phyloP scores from a whole-genome alignment of 2,888 invertebrate species.

The Pseudeuparius sepicola region DNA sequence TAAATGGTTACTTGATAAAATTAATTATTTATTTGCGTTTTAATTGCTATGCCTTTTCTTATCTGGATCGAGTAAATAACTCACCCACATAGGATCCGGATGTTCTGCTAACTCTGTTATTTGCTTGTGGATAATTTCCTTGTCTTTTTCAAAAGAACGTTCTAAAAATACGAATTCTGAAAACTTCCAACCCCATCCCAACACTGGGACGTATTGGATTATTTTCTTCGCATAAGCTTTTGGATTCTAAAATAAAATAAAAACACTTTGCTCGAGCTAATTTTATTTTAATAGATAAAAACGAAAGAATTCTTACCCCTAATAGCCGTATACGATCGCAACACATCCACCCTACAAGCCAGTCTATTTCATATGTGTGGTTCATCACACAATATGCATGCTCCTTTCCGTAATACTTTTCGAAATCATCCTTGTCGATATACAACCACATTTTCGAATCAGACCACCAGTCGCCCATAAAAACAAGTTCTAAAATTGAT shows the following conservation, averaged over 20 bases:
- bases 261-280: neutral
- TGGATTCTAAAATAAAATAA: constrained; percentile 58
- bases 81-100: constrained; percentile 84
- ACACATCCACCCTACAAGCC: constrained; percentile 90
- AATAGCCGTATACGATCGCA: constrained; percentile 70
- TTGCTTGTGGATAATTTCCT: constrained; percentile 68
- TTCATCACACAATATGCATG: constrained; percentile 88
- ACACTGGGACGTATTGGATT: constrained; percentile 79
- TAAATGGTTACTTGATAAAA: no score
- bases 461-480: constrained; percentile 92
- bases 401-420: constrained; percentile 75
- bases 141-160: constrained; percentile 85
- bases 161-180: constrained; percentile 91
- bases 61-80: no score
- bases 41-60: no score
- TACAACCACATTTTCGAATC: constrained; percentile 62
- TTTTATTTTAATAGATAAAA: neutral
- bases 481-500: constrained; percentile 69
- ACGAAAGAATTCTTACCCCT: constrained; percentile 56
- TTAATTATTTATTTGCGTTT: no score
- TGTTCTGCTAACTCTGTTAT: constrained; percentile 75
- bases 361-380: constrained; percentile 91
- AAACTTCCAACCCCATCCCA: constrained; percentile 96
- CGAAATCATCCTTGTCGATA: constrained; percentile 66
- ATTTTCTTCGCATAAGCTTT: constrained; percentile 93